Evolutionary conservation across 2,888 invertebrate genomes (phyloP), one percentile per base, ranked within the genome.

Genomic region (Mamestra brassicae): DNA sequence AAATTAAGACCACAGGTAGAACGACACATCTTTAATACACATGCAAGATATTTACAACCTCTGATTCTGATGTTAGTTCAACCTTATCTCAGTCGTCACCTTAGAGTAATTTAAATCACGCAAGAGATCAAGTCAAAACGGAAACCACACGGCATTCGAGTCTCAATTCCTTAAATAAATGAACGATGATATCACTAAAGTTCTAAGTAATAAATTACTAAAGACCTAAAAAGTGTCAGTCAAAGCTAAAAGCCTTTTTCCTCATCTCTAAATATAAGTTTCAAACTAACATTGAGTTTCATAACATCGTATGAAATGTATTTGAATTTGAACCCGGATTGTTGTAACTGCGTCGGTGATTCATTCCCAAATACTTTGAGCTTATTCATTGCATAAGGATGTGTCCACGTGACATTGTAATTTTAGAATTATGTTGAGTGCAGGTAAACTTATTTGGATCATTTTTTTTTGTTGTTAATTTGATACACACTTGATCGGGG

Each of bases 311-410:
- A 58, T 34, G 10, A 36, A 58, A 52, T 50, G 60, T 47, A 38
- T 42, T 54, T 78, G 5, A 36, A 60, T 4, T 57, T 64, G 45
- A 66, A 78, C 73, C 62, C 69, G 66, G 72, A 66, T 69, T 38
- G 13, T 69, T 38, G 13, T 34, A 47, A 69, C 72, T 69, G 73
- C 63, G 36, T 77, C 55, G 76, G 67, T 83, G 78, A 83, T 78
- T 75, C 81, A 83, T 81, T 84, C 67, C 70, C 61, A 57, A 80
- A 80, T 58, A 65, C 34, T 69, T 78, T 36, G 26, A 60, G 65
- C n/a, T 86, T 85, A 34, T 60, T 67, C 84, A 80, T 83, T 75
- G 38, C n/a, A 78, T 80, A 77, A 84, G 78, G 84, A 76, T 72
- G 79, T 79, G 72, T 70, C 78, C 78, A 87, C 81, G 80, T 80